Evolutionary conservation across 2,888 invertebrate species (phyloP), one percentile per base, ranked within the genome.

Genomic region (Stenichneumon culpator): DNA sequence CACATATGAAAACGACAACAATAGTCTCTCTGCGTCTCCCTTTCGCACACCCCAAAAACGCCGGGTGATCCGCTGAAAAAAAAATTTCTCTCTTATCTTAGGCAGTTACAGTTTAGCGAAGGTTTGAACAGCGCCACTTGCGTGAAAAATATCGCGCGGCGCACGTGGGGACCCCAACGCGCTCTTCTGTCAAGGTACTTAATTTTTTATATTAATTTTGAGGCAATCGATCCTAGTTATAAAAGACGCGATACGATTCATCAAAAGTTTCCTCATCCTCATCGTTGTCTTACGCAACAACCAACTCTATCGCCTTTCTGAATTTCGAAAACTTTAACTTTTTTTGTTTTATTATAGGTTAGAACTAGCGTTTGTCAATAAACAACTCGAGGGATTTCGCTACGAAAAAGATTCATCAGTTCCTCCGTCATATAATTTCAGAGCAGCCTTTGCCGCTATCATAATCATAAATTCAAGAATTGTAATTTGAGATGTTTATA

Each of bases 91-190:
- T 28, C 69, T 22, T 22, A 22, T 32, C 25, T 32, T 28, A 3
- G 63, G 16, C 63, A 7, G 28, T 44, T 44, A 11, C 19, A 14
- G 7, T 9, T 25, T 22, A 22, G 22, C 47, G 63, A 14, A 32
- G 28, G 63, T 63, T 63, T 63, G 47, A 68, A 68, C 22, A 47
- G 68, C 47, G 63, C 63, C 63, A 28, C 63, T 63, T 32, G 63
- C 16, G 63, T 63, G 28, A 32, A 32, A 28, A 63, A 28, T 63
- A 28, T 28, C 63, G 63, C 32, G 32, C 32, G 32, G 14, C 63
- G 16, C 63, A 32, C 63, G 32, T 32, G 63, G 32, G n/a, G 63
- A n/a, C 16, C 16, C 28, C 16, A 63, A 16, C 22, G 22, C 16
- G 22, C 16, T 63, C n/a, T 5, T 63, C 32, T 32, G 28, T 63